phyloP scores from a whole-genome alignment of 2,797 vertebrate genomes.

The Rhinatrema bivittatum region DNA sequence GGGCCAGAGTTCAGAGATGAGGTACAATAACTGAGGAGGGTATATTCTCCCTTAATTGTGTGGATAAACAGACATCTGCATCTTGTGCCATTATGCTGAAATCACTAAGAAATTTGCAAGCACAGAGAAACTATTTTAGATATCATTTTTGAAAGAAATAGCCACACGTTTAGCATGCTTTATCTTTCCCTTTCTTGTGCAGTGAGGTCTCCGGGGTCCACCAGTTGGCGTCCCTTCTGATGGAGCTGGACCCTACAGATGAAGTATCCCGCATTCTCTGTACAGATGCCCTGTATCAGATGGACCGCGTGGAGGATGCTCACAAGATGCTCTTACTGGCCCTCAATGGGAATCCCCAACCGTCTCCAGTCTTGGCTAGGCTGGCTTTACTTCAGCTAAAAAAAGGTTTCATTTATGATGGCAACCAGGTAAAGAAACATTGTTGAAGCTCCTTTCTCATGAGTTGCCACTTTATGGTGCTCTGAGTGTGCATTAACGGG shows the following conservation, averaged over 20 bases:
- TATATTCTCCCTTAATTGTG: too few relatives aligned
- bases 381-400: constrained; percentile 81
- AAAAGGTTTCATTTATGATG: constrained; percentile 76
- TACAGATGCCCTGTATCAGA: constrained; percentile 83
- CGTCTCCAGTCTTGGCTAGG: constrained; percentile 68
- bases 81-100: too few relatives aligned
- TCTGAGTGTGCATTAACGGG: too few relatives aligned
- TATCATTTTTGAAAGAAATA: too few relatives aligned
- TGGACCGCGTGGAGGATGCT: constrained; percentile 73
- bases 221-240: constrained; percentile 70
- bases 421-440: constrained; percentile 87
- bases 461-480: too few relatives aligned
- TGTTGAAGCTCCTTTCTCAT: too few relatives aligned
- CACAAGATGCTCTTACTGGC: constrained; percentile 70
- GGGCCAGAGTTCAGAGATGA: too few relatives aligned
- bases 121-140: too few relatives aligned
- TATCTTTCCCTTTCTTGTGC: background rate
- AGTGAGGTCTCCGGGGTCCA: constrained; percentile 76
- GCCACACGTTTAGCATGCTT: too few relatives aligned
- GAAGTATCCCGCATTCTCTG: constrained; percentile 67
- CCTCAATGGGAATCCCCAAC: constrained; percentile 50
- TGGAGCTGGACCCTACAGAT: constrained; percentile 67
- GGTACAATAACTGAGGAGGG: too few relatives aligned
- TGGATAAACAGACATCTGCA: too few relatives aligned
- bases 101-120: too few relatives aligned